phyloP scores from a whole-genome alignment of 2,888 invertebrate genomes.

The Eupsilia transversa region DNA sequence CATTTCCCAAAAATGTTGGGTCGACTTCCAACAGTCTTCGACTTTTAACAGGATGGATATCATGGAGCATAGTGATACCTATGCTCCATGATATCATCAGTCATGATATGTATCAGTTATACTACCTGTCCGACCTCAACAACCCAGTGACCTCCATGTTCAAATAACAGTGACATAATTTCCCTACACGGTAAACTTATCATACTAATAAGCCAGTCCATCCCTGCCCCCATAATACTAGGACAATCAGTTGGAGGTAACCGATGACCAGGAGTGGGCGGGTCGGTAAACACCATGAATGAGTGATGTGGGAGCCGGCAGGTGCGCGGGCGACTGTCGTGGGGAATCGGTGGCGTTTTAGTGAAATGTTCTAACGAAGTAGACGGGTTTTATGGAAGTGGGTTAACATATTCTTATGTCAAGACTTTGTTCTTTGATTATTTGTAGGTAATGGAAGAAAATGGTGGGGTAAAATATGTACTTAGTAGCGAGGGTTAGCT shows the following conservation, averaged over 20 bases:
- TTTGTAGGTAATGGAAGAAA: not conserved
- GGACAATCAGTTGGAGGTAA: slow-evolving; percentile 58
- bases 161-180: not conserved
- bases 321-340: slow-evolving; percentile 28
- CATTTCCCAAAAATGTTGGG: too few relatives aligned
- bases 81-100: too few relatives aligned
- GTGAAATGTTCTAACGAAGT: slow-evolving; percentile 3
- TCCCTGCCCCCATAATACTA: slow-evolving; percentile 44
- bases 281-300: slow-evolving; percentile 74
- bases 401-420: not conserved
- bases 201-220: not conserved
- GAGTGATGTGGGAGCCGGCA: slow-evolving; percentile 61
- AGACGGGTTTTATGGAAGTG: not conserved
- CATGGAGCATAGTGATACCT: too few relatives aligned
- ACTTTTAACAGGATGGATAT: too few relatives aligned
- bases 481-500: not conserved
- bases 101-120: too few relatives aligned
- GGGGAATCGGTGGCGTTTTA: not conserved
- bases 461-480: too few relatives aligned
- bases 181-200: not conserved
- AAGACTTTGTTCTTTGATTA: not conserved
- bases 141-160: not conserved
- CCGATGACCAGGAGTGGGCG: slow-evolving; percentile 70
- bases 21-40: too few relatives aligned
- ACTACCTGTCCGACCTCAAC: not conserved